A percentile compares a stretch with the other conserved stretches of the same genome.
These are phyloP conservation scores for Drosophila ustulata DNA, from an alignment of 2,888 invertebrate genomes.

Conservation along the genomic window DNA sequence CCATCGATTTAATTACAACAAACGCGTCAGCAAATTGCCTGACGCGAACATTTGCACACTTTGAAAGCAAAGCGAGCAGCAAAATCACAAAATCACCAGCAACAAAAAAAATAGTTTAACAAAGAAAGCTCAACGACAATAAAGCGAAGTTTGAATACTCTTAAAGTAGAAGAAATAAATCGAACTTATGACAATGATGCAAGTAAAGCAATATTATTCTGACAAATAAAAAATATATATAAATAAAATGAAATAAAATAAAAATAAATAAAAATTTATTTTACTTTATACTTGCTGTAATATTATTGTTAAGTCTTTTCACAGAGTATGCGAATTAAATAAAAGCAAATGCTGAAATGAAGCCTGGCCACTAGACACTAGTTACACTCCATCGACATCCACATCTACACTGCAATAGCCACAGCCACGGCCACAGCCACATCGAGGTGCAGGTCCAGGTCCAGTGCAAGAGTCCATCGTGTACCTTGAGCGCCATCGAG, in stretches of 20 bases:
- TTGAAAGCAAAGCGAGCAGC: slow-evolving; percentile 66
- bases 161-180: neutral
- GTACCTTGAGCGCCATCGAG: slow-evolving; percentile 78
- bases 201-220: neutral
- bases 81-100: slow-evolving; percentile 43
- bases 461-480: slow-evolving; percentile 58
- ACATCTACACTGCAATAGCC: neutral
- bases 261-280: too few relatives aligned
- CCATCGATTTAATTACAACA: slow-evolving; percentile 82
- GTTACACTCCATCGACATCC: slow-evolving; percentile 23
- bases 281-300: neutral
- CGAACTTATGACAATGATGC: neutral
- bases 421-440: slow-evolving; percentile 6
- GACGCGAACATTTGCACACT: slow-evolving; percentile 82
- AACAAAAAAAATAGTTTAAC: slow-evolving; percentile 25
- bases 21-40: slow-evolving; percentile 82
- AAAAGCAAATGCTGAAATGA: slow-evolving; percentile 49
- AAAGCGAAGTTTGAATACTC: slow-evolving; percentile 6
- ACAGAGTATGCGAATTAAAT: slow-evolving; percentile 26
- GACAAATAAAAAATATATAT: too few relatives aligned
- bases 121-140: neutral
- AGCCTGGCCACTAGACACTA: slow-evolving; percentile 54
- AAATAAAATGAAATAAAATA: neutral
- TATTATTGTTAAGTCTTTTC: neutral
- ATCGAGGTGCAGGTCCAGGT: slow-evolving; percentile 44